phyloP scores from a whole-genome alignment of 2,888 invertebrate species.

The Hedya salicella region DNA sequence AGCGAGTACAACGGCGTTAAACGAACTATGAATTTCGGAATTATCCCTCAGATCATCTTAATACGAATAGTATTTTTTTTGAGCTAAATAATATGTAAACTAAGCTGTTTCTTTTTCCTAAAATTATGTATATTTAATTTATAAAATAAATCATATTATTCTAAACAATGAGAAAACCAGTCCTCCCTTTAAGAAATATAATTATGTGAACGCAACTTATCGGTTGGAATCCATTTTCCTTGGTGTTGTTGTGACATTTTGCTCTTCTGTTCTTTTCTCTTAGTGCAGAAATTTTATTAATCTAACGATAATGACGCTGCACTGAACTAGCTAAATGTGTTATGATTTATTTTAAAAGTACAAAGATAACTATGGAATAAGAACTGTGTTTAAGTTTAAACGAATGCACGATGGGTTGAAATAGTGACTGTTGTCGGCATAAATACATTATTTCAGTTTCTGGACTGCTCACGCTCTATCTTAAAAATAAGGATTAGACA shows the following conservation, averaged over 20 bases:
- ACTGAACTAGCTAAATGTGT: constrained; percentile 53
- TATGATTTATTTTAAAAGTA: constrained; percentile 57
- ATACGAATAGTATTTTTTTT: no score
- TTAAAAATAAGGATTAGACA: constrained; percentile 50
- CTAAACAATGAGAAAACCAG: no score
- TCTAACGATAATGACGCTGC: constrained; percentile 51
- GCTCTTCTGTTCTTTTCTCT: constrained; percentile 60
- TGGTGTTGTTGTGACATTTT: constrained; percentile 84
- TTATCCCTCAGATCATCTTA: no score
- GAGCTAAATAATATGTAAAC: no score
- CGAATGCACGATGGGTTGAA: constrained; percentile 79
- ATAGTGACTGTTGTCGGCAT: constrained; percentile 76
- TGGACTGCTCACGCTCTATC: constrained; percentile 50
- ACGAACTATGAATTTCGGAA: no score
- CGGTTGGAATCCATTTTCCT: constrained; percentile 77
- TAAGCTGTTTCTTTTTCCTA: no score
- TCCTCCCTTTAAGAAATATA: no score
- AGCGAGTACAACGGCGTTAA: no score
- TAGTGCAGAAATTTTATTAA: constrained; percentile 56
- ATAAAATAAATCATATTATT: no score
- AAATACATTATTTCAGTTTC: constrained; percentile 64
- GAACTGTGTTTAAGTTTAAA: constrained; percentile 50
- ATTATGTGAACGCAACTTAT: constrained; percentile 50
- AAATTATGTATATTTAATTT: no score
- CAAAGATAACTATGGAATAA: constrained; percentile 49